Percentiles rank a stretch among this genome's conserved stretches.
phyloP scores from a whole-genome alignment of 2,113 vertebrate genomes.

The Sclerurus mexicanus region DNA sequence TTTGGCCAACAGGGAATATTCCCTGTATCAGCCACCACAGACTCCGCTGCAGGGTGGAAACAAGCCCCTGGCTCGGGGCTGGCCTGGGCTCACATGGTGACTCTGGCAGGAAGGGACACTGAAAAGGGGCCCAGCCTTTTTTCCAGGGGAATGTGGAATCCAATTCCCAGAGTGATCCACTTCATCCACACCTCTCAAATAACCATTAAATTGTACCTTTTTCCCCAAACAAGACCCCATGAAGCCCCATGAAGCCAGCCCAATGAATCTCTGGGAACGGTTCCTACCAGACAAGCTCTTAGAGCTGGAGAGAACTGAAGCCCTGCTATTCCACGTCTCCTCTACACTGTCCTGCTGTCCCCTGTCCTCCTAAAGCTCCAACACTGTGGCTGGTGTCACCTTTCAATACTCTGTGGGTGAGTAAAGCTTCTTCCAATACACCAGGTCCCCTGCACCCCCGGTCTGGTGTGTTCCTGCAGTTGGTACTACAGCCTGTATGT shows the following conservation, averaged over 20 bases:
- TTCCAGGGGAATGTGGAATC: fast-evolving
- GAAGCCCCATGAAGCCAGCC: not conserved
- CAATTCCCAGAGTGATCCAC: not conserved
- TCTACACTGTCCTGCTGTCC: not conserved
- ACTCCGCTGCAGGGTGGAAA: not conserved
- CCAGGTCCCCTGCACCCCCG: not conserved
- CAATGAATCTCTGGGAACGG: not conserved
- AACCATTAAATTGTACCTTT: fast-evolving
- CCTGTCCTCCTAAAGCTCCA: not conserved
- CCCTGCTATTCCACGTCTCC: not conserved
- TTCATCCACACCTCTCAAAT: not conserved
- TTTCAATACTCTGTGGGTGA: not conserved
- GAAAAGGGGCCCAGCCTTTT: fast-evolving
- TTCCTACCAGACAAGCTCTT: not conserved
- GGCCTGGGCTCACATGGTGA: fast-evolving
- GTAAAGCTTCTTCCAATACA: not conserved
- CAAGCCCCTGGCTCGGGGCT: not conserved
- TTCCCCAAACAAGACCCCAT: not conserved
- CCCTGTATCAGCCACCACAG: not conserved
- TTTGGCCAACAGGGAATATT: not conserved
- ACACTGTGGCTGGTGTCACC: not conserved
- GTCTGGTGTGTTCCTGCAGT: fast-evolving
- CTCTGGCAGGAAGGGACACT: not conserved
- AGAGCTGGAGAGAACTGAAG: not conserved
- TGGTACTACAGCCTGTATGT: fast-evolving